Conservation (phyloP, 2,797 vertebrate genomes). For the Lateolabrax maculatus region DNA sequence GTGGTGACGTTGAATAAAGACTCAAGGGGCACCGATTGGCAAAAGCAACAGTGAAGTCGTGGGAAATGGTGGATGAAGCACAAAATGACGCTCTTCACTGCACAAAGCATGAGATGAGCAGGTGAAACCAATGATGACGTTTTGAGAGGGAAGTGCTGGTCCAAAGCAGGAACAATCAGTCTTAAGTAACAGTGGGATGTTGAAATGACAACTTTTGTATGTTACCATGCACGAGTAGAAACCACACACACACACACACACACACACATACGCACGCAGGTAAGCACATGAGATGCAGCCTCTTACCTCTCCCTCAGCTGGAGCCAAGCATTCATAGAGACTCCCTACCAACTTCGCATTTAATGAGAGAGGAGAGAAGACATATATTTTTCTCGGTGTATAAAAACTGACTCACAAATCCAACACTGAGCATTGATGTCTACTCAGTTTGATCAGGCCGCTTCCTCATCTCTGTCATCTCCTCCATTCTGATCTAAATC, state of each 20-base stretch:
- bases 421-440: constrained; percentile 38
- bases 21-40: constrained; percentile 34
- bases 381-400: constrained; percentile 56
- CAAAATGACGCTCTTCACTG: constrained; percentile 66
- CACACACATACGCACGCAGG: constrained; percentile 38
- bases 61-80: constrained; percentile 53
- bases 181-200: constrained; percentile 39
- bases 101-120: constrained; percentile 65
- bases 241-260: constrained; percentile 43
- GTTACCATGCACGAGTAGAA: constrained; percentile 74
- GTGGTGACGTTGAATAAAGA: constrained; percentile 37
- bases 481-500: constrained; percentile 50
- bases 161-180: constrained; percentile 60
- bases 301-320: constrained; percentile 87
- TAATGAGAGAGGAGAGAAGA: constrained; percentile 84
- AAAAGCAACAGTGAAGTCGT: constrained; percentile 64
- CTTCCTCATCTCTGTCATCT: constrained; percentile 61
- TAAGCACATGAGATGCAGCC: constrained; percentile 73
- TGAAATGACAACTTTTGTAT: constrained; percentile 44
- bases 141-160: constrained; percentile 42
- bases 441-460: constrained; percentile 49
- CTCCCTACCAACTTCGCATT: constrained; percentile 88
- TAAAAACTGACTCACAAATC: constrained; percentile 63
- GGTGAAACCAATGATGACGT: constrained; percentile 49
- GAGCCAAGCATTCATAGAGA: constrained; percentile 86